Evolutionary conservation across 2,113 vertebrate species (phyloP).

Genomic region (Corythoichthys intestinalis): DNA sequence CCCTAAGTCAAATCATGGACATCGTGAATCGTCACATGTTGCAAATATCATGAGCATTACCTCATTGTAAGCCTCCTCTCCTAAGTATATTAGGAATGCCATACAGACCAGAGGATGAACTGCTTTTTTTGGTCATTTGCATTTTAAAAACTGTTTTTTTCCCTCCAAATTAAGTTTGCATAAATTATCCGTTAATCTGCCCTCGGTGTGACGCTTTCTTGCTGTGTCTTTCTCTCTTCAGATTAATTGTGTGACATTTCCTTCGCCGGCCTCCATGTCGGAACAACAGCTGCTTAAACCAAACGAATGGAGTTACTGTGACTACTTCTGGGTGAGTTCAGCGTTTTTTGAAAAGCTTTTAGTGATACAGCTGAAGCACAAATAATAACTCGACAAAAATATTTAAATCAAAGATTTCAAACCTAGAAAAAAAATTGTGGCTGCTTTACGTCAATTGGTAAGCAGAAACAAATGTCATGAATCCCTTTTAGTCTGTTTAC

Average conservation of each 20-base stretch:
- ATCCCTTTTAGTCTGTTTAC: background rate
- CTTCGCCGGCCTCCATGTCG: conserved; percentile 79
- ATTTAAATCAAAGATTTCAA: background rate
- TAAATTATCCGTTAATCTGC: conserved; percentile 9
- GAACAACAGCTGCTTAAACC: conserved; percentile 97
- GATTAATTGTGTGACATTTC: conserved; percentile 96
- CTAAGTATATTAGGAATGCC: background rate
- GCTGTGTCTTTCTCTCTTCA: conserved; percentile 39
- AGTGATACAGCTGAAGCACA: background rate
- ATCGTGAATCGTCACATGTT: background rate
- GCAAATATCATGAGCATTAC: background rate
- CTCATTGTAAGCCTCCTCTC: background rate
- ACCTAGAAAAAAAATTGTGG: background rate
- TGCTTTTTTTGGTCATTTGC: background rate
- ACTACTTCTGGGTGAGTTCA: conserved; percentile 93
- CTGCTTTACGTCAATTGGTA: background rate
- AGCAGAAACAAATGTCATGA: background rate
- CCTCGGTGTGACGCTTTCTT: background rate
- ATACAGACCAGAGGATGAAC: background rate
- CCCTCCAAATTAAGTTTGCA: background rate
- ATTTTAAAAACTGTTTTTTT: background rate
- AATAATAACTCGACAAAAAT: background rate
- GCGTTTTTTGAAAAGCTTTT: background rate
- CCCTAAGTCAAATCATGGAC: background rate
- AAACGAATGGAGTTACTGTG: conserved; percentile 97